Evolutionary conservation across 2,888 invertebrate species (phyloP).

Genomic region (Nephrotoma guestfalica): DNA sequence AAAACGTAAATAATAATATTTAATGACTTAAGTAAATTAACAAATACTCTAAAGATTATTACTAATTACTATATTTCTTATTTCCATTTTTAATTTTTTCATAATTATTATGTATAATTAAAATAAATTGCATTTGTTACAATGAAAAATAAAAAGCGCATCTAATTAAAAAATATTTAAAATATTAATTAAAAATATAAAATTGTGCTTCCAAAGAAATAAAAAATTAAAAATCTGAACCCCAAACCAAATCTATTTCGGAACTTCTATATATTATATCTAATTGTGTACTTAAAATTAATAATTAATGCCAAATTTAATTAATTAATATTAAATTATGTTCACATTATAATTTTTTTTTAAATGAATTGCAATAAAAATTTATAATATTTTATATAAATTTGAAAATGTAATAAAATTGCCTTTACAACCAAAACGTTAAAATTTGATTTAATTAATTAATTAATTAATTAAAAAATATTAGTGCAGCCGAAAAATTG

Average conservation of each 20-base stretch:
- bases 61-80: neutral
- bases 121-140: neutral
- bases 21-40: neutral
- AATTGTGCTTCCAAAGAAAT: neutral
- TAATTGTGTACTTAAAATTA: neutral
- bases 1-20: neutral
- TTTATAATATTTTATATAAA: neutral
- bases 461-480: neutral
- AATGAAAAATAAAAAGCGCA: neutral
- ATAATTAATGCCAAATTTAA: neutral
- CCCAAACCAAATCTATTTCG: neutral
- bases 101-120: neutral
- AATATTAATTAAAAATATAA: neutral
- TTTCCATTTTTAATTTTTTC: neutral
- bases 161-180: neutral
- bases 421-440: neutral
- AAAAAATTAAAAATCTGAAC: neutral
- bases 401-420: neutral
- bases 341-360: neutral
- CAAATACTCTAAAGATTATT: neutral
- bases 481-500: neutral
- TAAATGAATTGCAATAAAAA: neutral
- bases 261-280: neutral
- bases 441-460: neutral
- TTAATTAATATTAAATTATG: neutral